A percentile compares a stretch with the other conserved stretches of the same genome.
Conservation (phyloP, 2,888 invertebrate species). For the Chesias legatella region DNA sequence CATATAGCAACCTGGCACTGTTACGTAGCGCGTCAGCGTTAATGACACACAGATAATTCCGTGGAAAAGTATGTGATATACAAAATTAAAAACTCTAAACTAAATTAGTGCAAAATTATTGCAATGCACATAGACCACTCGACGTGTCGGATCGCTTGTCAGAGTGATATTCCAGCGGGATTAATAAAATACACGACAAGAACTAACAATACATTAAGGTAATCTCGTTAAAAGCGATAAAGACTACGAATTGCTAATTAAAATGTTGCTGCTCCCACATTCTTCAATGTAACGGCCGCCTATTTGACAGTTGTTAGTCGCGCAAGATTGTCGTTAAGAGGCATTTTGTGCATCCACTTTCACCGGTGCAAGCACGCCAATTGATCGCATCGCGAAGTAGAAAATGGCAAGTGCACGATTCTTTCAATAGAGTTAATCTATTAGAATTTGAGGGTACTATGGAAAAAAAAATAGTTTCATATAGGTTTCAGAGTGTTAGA, state of each 20-base stretch:
- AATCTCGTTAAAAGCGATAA: slow-evolving; percentile 33
- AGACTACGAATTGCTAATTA: slow-evolving; percentile 30
- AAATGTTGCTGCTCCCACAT: slow-evolving; percentile 28
- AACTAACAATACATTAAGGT: slow-evolving; percentile 31
- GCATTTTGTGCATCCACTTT: slow-evolving; percentile 70
- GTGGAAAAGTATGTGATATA: slow-evolving; percentile 19
- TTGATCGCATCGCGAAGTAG: slow-evolving; percentile 51
- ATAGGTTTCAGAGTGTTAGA: too few species aligned
- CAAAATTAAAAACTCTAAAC: neutral
- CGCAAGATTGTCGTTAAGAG: slow-evolving; percentile 42
- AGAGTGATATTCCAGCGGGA: slow-evolving; percentile 22
- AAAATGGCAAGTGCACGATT: slow-evolving; percentile 45
- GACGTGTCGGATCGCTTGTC: slow-evolving; percentile 30
- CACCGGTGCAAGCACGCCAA: slow-evolving; percentile 67
- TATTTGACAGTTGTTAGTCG: slow-evolving; percentile 42
- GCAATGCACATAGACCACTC: slow-evolving; percentile 3
- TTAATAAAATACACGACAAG: slow-evolving; percentile 20
- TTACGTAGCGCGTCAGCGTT: slow-evolving; percentile 24
- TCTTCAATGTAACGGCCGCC: slow-evolving; percentile 32
- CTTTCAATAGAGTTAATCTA: slow-evolving; percentile 35
- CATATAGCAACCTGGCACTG: slow-evolving; percentile 21
- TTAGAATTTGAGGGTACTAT: too few species aligned
- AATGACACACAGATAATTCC: slow-evolving; percentile 15
- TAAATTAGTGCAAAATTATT: slow-evolving; percentile 1
- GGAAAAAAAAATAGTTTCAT: too few species aligned